Evolutionary conservation across 2,113 vertebrate species (phyloP).

Genomic region (Calyptommatus sinebrachiatus): DNA sequence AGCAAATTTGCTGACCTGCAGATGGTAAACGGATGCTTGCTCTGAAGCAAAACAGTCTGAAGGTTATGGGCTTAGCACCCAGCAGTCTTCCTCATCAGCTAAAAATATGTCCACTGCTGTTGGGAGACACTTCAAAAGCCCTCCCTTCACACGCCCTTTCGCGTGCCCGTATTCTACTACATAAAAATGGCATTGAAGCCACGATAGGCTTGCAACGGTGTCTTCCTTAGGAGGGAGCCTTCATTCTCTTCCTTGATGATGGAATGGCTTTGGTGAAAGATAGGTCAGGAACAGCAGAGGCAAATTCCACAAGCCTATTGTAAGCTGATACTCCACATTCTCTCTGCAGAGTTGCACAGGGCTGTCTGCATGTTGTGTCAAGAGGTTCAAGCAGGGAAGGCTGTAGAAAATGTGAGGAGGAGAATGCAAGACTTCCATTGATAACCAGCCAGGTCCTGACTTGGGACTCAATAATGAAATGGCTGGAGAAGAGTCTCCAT

Average conservation of each 20-base stretch:
- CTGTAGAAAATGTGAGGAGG: background rate
- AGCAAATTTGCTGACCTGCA: constrained; percentile 60
- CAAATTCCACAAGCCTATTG: no score
- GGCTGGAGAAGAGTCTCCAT: no score
- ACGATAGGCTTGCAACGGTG: background rate
- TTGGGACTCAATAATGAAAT: no score
- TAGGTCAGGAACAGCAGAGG: background rate
- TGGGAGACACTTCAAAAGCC: background rate
- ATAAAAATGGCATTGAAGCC: background rate
- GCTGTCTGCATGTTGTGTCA: background rate
- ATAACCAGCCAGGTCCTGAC: no score
- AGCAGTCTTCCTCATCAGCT: constrained; percentile 21
- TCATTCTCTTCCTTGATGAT: background rate
- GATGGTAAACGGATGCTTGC: constrained; percentile 32
- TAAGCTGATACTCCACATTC: background rate
- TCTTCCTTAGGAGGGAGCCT: background rate
- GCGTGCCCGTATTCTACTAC: no score
- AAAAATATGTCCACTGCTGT: constrained; percentile 54
- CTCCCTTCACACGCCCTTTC: no score
- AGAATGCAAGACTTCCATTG: background rate
- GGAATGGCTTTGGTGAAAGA: background rate
- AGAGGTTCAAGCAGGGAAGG: background rate
- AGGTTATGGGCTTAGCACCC: constrained; percentile 60
- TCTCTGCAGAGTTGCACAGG: background rate
- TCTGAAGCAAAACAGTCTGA: constrained; percentile 45